Percentiles rank a stretch among this genome's conserved stretches.
These are phyloP conservation scores for Prinia subflava DNA, from an alignment of 2,113 vertebrate species.

Conservation along the genomic window DNA sequence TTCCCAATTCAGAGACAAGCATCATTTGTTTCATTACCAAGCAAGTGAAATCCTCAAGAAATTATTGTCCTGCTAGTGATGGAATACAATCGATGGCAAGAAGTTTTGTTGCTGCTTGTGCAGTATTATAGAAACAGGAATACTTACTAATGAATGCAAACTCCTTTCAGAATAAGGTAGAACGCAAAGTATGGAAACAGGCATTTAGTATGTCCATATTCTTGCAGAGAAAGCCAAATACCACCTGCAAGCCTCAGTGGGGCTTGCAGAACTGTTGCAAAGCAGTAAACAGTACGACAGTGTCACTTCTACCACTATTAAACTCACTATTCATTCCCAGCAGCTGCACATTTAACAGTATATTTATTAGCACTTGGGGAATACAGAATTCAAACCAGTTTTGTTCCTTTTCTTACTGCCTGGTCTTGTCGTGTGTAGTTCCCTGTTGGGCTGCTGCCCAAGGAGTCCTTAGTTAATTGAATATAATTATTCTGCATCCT, in stretches of 20 bases:
- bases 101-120: neutral
- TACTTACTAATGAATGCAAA: neutral
- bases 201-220: neutral
- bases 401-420: neutral
- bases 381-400: neutral
- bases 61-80: neutral
- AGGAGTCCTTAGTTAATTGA: conserved; percentile 72
- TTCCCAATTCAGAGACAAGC: neutral
- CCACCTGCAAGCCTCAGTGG: neutral
- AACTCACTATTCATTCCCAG: neutral
- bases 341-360: neutral
- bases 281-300: neutral
- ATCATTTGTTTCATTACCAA: neutral
- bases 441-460: conserved; percentile 58
- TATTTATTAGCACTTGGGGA: neutral
- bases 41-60: neutral
- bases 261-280: neutral
- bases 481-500: conserved; percentile 64
- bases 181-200: neutral
- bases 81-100: neutral
- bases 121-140: neutral
- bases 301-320: neutral
- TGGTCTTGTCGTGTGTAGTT: neutral
- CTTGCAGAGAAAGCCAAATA: neutral
- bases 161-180: neutral